Percentiles rank a stretch among this genome's conserved stretches.
Conservation (phyloP, 2,888 invertebrate species). For the Blastobasis adustella region DNA sequence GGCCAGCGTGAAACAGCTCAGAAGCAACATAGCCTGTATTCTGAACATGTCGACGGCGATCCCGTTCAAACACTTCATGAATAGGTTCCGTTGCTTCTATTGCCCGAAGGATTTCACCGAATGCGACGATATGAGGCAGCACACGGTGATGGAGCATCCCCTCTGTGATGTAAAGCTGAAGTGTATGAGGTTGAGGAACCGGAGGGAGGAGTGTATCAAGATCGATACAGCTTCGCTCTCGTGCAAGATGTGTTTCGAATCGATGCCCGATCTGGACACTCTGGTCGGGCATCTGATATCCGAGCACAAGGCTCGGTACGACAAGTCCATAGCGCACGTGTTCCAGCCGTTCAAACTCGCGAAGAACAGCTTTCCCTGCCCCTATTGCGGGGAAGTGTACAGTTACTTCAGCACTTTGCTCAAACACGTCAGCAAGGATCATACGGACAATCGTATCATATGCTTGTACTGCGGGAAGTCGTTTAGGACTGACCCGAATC, state of each 20-base stretch:
- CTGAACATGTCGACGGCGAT: conserved; percentile 53
- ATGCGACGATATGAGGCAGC: conserved; percentile 44
- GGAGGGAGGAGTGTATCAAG: conserved; percentile 48
- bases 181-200: conserved; percentile 43
- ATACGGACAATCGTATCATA: conserved; percentile 44
- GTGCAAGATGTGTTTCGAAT: conserved; percentile 40
- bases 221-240: conserved; percentile 42
- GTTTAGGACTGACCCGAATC: conserved; percentile 43
- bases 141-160: conserved; percentile 44
- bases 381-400: conserved; percentile 36
- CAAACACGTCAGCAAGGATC: conserved; percentile 40
- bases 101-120: conserved; percentile 49
- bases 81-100: conserved; percentile 54
- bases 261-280: conserved; percentile 28
- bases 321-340: conserved; percentile 30
- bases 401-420: conserved; percentile 44
- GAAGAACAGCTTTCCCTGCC: conserved; percentile 44
- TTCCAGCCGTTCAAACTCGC: conserved; percentile 40
- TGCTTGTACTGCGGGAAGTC: conserved; percentile 48
- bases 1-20: conserved; percentile 33
- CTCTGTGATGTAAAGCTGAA: conserved; percentile 43
- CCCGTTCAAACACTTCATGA: conserved; percentile 54
- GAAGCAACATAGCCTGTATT: conserved; percentile 41
- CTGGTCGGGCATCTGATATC: conserved; percentile 36
- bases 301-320: conserved; percentile 35